phyloP scores from a whole-genome alignment of 2,888 invertebrate genomes.

The Bimastos eiseni region DNA sequence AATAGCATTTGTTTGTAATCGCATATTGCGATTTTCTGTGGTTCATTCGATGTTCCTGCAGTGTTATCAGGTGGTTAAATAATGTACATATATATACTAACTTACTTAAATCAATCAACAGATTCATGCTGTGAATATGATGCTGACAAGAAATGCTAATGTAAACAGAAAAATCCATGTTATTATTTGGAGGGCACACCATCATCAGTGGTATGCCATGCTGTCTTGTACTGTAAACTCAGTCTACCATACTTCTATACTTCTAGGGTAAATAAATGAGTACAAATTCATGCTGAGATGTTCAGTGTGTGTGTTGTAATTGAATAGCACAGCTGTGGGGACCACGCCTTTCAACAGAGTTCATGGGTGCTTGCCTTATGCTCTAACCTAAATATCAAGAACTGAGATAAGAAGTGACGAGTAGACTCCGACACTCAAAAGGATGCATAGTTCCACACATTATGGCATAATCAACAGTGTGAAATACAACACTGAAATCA shows the following conservation, averaged over 20 bases:
- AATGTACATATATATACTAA: too few species aligned
- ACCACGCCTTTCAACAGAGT: neutral
- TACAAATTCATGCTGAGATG: neutral
- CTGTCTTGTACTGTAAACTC: neutral
- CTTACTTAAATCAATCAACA: too few species aligned
- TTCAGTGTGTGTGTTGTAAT: neutral
- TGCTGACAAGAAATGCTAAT: neutral
- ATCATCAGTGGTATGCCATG: neutral
- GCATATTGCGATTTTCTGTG: too few species aligned
- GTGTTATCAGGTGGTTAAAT: too few species aligned
- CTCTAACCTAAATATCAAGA: neutral
- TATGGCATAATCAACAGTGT: neutral
- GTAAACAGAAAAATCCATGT: neutral
- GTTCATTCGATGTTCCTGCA: too few species aligned
- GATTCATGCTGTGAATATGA: neutral
- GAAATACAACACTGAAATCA: neutral
- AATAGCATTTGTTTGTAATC: too few species aligned
- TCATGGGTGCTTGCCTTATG: neutral
- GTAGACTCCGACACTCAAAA: neutral
- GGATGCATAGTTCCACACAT: neutral
- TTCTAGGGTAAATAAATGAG: neutral
- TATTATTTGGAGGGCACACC: neutral
- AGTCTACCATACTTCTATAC: neutral
- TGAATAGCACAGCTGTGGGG: neutral
- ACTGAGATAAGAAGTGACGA: neutral